Percentiles rank a stretch among this genome's conserved stretches.
Conservation (phyloP, 2,113 vertebrate genomes). For the Cephalopholis sonnerati region DNA sequence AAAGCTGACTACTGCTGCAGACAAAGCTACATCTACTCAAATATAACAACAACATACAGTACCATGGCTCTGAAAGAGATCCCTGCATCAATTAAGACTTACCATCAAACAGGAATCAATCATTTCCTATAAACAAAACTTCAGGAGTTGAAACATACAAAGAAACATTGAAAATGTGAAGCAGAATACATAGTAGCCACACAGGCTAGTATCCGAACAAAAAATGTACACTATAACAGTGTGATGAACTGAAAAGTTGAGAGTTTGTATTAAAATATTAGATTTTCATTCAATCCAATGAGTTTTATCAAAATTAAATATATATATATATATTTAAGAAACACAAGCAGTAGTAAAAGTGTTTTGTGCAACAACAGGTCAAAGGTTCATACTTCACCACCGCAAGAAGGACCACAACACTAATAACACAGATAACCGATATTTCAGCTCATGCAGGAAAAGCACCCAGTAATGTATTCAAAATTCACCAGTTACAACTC, state of each 20-base stretch:
- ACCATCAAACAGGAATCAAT: constrained; percentile 36
- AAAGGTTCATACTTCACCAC: too few species aligned
- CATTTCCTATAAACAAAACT: constrained; percentile 41
- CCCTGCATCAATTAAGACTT: constrained; percentile 31
- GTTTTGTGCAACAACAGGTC: too few species aligned
- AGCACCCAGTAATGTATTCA: neutral
- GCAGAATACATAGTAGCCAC: neutral
- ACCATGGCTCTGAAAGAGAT: neutral
- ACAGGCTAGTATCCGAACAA: neutral
- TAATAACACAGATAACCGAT: too few species aligned
- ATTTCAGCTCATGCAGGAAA: neutral
- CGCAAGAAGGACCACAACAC: too few species aligned
- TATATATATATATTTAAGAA: too few species aligned
- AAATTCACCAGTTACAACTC: neutral
- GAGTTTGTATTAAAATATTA: too few species aligned
- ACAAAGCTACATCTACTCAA: neutral
- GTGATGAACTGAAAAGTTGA: too few species aligned
- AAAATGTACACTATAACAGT: neutral
- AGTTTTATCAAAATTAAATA: too few species aligned
- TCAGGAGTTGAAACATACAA: constrained; percentile 14
- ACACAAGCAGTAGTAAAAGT: too few species aligned
- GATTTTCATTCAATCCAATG: too few species aligned
- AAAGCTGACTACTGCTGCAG: neutral
- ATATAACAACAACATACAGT: neutral
- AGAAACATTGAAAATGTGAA: neutral